phyloP scores from a whole-genome alignment of 2,888 invertebrate genomes.

The Brachypalpus laphriformis region DNA sequence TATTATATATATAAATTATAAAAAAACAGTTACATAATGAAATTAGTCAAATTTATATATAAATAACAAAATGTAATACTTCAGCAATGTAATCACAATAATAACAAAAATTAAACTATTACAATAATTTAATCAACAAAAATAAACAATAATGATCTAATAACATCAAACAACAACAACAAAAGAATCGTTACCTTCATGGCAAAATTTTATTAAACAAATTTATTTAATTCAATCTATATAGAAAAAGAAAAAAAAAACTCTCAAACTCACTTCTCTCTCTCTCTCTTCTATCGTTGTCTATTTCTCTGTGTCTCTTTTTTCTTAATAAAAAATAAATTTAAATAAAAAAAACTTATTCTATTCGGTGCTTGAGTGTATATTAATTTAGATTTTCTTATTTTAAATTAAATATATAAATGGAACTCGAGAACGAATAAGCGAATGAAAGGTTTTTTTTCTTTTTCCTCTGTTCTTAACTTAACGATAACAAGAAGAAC shows the following conservation, averaged over 20 bases:
- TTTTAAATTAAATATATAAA: slow-evolving; percentile 15
- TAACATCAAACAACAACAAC: slow-evolving; percentile 62
- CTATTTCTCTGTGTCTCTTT: slow-evolving; percentile 74
- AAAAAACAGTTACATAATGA: slow-evolving; percentile 68
- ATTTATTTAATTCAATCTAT: slow-evolving; percentile 60
- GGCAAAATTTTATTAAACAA: slow-evolving; percentile 57
- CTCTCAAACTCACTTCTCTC: slow-evolving; percentile 67
- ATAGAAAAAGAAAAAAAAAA: slow-evolving; percentile 21
- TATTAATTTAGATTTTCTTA: slow-evolving; percentile 54
- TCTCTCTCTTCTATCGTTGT: slow-evolving; percentile 74
- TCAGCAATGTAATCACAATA: slow-evolving; percentile 79
- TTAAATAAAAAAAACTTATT: slow-evolving; percentile 57
- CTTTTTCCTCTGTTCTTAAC: not conserved
- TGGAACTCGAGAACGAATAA: slow-evolving; percentile 56
- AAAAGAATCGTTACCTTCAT: slow-evolving; percentile 65
- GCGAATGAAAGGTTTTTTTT: slow-evolving; percentile 21
- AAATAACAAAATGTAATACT: slow-evolving; percentile 65
- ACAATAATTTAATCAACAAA: slow-evolving; percentile 75
- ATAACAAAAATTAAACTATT: slow-evolving; percentile 74
- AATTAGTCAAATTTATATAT: slow-evolving; percentile 73
- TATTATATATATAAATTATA: slow-evolving; percentile 59
- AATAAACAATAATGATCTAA: slow-evolving; percentile 57
- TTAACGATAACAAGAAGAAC: slow-evolving; percentile 25
- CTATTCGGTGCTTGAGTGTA: slow-evolving; percentile 74
- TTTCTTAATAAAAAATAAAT: slow-evolving; percentile 68